Evolutionary conservation across 2,797 vertebrate species (phyloP).

Genomic region (Liasis olivaceus): DNA sequence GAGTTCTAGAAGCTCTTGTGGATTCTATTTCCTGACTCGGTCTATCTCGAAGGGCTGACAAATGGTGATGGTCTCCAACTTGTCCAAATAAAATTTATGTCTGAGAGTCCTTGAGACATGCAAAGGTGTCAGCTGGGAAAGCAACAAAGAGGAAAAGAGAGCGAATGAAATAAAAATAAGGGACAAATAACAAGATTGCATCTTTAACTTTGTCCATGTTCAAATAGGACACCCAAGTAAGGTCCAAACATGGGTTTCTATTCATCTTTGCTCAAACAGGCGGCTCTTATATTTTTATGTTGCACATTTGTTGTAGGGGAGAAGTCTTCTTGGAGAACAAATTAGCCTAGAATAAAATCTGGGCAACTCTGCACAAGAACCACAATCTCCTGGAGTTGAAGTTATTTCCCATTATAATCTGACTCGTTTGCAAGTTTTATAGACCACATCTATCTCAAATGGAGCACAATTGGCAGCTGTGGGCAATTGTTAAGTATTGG

Average conservation of each 20-base stretch:
- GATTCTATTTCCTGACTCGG: neutral
- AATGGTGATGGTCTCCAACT: neutral
- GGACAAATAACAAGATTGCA: neutral
- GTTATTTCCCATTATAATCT: neutral
- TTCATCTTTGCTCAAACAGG: neutral
- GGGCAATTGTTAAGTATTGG: neutral
- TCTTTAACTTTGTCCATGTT: neutral
- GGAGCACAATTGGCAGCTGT: slow-evolving; percentile 9
- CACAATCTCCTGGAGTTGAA: neutral
- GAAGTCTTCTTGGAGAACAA: neutral
- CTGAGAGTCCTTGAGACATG: neutral
- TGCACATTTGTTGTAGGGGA: neutral
- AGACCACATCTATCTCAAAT: neutral
- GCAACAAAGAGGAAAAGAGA: neutral
- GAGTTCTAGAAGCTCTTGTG: neutral
- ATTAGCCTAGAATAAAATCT: neutral
- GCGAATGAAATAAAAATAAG: neutral
- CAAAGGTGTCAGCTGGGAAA: neutral
- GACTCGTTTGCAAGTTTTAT: neutral
- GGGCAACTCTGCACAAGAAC: neutral
- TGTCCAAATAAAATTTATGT: neutral
- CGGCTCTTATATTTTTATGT: neutral
- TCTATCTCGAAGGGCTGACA: neutral
- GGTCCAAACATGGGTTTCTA: neutral
- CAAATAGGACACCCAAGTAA: neutral